Evolutionary conservation across 2,113 vertebrate genomes (phyloP), one percentile per base, ranked within the genome.

Genomic region (Microcebus jonahi): DNA sequence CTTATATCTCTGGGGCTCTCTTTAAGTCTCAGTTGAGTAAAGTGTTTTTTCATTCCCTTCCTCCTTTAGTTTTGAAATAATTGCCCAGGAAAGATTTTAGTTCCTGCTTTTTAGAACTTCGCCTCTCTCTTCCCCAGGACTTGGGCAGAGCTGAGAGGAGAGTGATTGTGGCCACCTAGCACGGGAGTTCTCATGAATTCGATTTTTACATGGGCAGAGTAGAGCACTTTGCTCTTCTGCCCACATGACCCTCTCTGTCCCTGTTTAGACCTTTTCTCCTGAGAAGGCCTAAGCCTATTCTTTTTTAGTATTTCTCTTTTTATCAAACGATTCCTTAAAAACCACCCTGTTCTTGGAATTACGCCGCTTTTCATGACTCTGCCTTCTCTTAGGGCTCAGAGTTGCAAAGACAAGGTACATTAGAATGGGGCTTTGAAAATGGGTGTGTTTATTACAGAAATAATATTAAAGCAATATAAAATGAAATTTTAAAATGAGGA

Each of bases 131-230:
- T 65, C 61, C 39, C 36, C 6, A 1, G 8, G 65, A 75, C 45
- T 76, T 85, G 73, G 34, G 9, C 10, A 12, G 36, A 5, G 13
- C 25, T 55, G 39, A 34, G 27, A 21, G 75, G 11, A 6, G 61
- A 36, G 39, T 0, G 0, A 9, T 29, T 12, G 29, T 31, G 34
- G 45, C 45, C 8, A 4, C n/a, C 0, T 4, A 34, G 67, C 42
- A 29, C 8, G 20, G 61, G 31, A 39, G 14, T 15, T 13, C 50
- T 50, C 53, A 2, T 3, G 42, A 42, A 50, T 55, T 83, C 4
- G 1, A 12, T 82, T 63, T 63, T 59, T 39, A 21, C 34, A 2
- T 0, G 15, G n/a, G 34, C 8, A 27, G 55, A 68, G 21, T 6
- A 88, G 75, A 39, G 5, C 84, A 10, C n/a, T 75, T 94, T 67